phyloP scores from a whole-genome alignment of 2,888 invertebrate species.

The Thereva unica region DNA sequence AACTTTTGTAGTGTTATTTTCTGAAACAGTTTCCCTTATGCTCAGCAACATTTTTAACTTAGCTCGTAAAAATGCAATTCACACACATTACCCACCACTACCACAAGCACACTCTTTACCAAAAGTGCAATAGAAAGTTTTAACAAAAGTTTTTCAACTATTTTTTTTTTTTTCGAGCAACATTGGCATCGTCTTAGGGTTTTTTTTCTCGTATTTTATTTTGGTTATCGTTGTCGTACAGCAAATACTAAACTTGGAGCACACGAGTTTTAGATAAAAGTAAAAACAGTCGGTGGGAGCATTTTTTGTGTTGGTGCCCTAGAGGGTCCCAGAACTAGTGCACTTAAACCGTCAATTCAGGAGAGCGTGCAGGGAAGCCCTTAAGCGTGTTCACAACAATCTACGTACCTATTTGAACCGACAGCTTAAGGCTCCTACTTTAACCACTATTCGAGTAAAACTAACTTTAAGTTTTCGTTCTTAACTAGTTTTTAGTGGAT shows the following conservation, averaged over 20 bases:
- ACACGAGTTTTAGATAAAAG: conserved; percentile 3
- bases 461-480: conserved; percentile 24
- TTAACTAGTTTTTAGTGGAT: conserved; percentile 13
- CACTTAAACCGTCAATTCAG: too few species aligned
- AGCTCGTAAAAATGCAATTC: conserved; percentile 30
- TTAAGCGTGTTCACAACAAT: conserved; percentile 2
- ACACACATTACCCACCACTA: conserved; percentile 28
- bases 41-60: conserved; percentile 7
- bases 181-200: background rate
- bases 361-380: too few species aligned
- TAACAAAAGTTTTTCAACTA: conserved; percentile 7
- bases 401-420: conserved; percentile 27
- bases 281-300: background rate
- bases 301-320: too few species aligned
- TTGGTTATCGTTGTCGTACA: background rate
- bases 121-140: conserved; percentile 25
- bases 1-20: conserved; percentile 8
- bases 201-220: background rate
- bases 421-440: conserved; percentile 20
- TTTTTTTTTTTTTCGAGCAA: conserved; percentile 2
- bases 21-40: background rate
- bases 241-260: conserved; percentile 10
- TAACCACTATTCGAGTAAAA: conserved; percentile 36
- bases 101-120: conserved; percentile 12
- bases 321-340: too few species aligned